A percentile compares a stretch with the other conserved stretches of the same genome.
Conservation (phyloP, 2,888 invertebrate species). For the Cremastinae sp. region DNA sequence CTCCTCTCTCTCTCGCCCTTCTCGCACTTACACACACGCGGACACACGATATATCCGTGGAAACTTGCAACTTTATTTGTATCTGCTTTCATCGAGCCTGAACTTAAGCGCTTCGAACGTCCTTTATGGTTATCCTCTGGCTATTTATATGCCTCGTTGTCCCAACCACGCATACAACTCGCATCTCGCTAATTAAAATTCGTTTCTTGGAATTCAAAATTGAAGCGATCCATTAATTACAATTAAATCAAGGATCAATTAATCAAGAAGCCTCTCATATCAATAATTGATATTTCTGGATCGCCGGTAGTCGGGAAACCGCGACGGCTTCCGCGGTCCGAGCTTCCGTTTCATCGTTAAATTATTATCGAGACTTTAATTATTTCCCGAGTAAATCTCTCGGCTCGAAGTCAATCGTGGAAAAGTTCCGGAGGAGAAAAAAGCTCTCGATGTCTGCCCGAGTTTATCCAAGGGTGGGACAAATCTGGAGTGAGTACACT, state of each 20-base stretch:
- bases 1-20: slow-evolving; percentile 16
- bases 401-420: too few species aligned
- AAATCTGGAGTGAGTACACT: too few species aligned
- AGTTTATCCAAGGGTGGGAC: too few species aligned
- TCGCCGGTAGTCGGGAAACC: slow-evolving; percentile 8
- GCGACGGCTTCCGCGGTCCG: slow-evolving; percentile 29
- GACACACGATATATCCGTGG: background rate
- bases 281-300: slow-evolving; percentile 9
- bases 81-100: slow-evolving; percentile 53
- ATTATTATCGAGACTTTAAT: too few species aligned
- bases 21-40: background rate
- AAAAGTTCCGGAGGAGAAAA: too few species aligned
- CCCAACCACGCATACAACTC: background rate
- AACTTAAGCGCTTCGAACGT: slow-evolving; percentile 53
- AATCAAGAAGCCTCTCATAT: background rate
- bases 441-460: too few species aligned
- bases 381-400: too few species aligned
- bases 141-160: slow-evolving; percentile 26
- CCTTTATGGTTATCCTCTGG: slow-evolving; percentile 28
- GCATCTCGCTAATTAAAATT: too few species aligned
- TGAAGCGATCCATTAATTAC: too few species aligned
- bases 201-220: too few species aligned
- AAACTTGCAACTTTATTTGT: background rate
- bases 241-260: too few species aligned
- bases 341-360: background rate